phyloP scores from a whole-genome alignment of 2,888 invertebrate species.

The Incurvaria masculella region DNA sequence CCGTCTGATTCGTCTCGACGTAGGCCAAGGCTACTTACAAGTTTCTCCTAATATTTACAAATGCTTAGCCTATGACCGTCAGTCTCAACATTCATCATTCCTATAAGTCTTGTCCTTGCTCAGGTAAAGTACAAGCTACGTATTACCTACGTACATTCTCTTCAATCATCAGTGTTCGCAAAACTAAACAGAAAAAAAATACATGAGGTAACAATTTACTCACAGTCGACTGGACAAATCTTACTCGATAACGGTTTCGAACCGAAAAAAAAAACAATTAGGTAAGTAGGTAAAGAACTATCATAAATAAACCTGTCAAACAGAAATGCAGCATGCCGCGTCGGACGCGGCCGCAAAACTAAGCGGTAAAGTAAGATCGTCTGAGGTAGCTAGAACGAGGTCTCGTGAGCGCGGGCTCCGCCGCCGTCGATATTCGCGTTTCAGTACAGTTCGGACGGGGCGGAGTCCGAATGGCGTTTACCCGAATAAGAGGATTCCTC shows the following conservation, averaged over 20 bases:
- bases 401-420: neutral
- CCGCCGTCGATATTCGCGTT: neutral
- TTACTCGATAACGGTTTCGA: slow-evolving; percentile 26
- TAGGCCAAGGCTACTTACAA: slow-evolving; percentile 51
- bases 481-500: neutral
- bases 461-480: neutral
- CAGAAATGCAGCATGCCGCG: neutral
- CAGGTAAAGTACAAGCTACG: slow-evolving; percentile 42
- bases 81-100: slow-evolving; percentile 44
- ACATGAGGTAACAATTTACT: slow-evolving; percentile 44
- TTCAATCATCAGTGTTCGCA: neutral
- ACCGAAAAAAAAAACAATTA: slow-evolving; percentile 26
- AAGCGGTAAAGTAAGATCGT: neutral
- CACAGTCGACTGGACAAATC: slow-evolving; percentile 43
- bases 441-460: neutral
- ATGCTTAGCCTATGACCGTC: slow-evolving; percentile 53
- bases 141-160: slow-evolving; percentile 10
- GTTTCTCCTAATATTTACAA: slow-evolving; percentile 56
- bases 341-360: neutral
- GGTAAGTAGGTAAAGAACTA: neutral
- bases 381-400: neutral
- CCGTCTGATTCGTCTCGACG: slow-evolving; percentile 43
- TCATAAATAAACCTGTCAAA: neutral
- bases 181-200: neutral
- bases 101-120: slow-evolving; percentile 39